A percentile compares a stretch with the other conserved stretches of the same genome.
phyloP scores from a whole-genome alignment of 2,797 vertebrate species.

The Nannoperca obscura region DNA sequence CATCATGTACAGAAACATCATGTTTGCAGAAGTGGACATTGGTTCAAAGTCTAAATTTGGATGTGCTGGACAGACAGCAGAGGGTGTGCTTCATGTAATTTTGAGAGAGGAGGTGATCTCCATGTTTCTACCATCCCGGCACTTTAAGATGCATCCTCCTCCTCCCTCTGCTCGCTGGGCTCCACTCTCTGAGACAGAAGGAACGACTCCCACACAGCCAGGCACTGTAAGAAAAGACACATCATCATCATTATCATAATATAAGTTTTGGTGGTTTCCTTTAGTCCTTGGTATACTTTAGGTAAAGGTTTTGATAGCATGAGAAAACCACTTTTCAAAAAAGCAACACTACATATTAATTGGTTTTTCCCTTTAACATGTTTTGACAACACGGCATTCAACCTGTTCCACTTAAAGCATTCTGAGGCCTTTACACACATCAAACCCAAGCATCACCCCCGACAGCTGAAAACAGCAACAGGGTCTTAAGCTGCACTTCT shows the following conservation, averaged over 20 bases:
- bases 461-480: neutral
- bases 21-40: conserved; percentile 14
- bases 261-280: neutral
- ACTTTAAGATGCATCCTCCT: conserved; percentile 42
- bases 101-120: conserved; percentile 75
- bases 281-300: neutral
- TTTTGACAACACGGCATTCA: neutral
- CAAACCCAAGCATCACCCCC: neutral
- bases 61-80: conserved; percentile 21
- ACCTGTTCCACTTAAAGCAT: neutral
- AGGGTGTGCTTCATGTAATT: conserved; percentile 5
- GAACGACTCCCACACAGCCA: conserved; percentile 80
- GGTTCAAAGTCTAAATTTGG: conserved; percentile 34
- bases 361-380: neutral
- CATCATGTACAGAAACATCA: too few species aligned
- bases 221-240: conserved; percentile 76
- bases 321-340: neutral
- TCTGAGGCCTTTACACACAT: neutral
- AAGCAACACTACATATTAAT: accelerated
- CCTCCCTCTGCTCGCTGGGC: conserved; percentile 23
- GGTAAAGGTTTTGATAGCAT: neutral
- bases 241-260: neutral
- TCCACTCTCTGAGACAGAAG: conserved; percentile 73
- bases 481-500: neutral
- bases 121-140: conserved; percentile 77